Evolutionary conservation across 1,140 invertebrate species (phyloP), one percentile per base, ranked within the genome.

Genomic region (Achatina immaculata): DNA sequence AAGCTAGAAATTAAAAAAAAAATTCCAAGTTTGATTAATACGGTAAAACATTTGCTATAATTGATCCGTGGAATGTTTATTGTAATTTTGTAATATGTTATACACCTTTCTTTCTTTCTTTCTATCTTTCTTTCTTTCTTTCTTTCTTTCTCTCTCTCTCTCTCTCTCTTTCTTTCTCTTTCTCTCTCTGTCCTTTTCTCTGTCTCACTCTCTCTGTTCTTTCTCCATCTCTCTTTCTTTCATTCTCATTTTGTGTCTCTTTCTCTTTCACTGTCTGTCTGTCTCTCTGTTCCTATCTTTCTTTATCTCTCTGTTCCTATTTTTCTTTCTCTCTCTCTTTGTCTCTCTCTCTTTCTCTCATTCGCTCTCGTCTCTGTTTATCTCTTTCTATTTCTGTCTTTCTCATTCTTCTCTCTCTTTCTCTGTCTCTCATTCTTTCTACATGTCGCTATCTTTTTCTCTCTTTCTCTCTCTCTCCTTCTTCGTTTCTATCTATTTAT

Each of bases 51-150:
- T n/a, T n/a, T n/a, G n/a, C n/a, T n/a, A n/a, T n/a, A n/a, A n/a
- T n/a, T n/a, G n/a, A n/a, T n/a, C n/a, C n/a, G n/a, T n/a, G n/a
- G n/a, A n/a, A n/a, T n/a, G n/a, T n/a, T n/a, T n/a, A n/a, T n/a
- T n/a, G n/a, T n/a, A n/a, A n/a, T n/a, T n/a, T n/a, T n/a, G n/a
- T n/a, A n/a, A n/a, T n/a, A n/a, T n/a, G n/a, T n/a, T n/a, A n/a
- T n/a, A n/a, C n/a, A n/a, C n/a, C 69, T n/a, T 38, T 72, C 36
- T 72, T n/a, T 74, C 69, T 72, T 11, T 38, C 69, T 72, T 11
- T 38, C 69, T 72, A 4, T 38, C 69, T 72, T 11, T 38, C 69
- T 72, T 24, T 38, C 36, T 72, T 11, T n/a, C 69, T 72, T 7
- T n/a, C 69, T 72, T 11, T 38, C 69, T 72, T 11, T 31, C 69